Conservation (phyloP, 2,888 invertebrate genomes). For the Epistrophella euchroma region DNA sequence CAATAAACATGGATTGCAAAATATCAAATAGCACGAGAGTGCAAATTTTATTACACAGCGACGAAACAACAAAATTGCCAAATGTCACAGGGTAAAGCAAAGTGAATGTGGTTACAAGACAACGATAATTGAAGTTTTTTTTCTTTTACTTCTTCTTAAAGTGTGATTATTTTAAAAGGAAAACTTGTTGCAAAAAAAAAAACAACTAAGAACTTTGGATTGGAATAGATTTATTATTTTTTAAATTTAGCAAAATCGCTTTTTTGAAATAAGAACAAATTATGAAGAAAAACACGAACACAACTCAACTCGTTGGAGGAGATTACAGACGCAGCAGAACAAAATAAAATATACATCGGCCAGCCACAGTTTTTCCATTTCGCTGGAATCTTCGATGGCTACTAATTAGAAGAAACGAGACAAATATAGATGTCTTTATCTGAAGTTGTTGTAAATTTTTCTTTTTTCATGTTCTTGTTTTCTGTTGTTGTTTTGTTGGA, state of each 20-base stretch:
- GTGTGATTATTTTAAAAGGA: constrained; percentile 36
- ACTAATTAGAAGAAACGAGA: constrained; percentile 52
- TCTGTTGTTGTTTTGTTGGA: constrained; percentile 25
- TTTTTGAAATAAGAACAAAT: constrained; percentile 22
- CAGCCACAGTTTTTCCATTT: constrained; percentile 35
- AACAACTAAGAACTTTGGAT: constrained; percentile 23
- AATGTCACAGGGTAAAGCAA: constrained; percentile 46
- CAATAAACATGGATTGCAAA: constrained; percentile 33
- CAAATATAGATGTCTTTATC: constrained; percentile 13
- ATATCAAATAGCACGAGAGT: constrained; percentile 25
- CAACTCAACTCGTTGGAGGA: constrained; percentile 33
- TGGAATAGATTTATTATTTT: neutral
- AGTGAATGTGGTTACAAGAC: constrained; percentile 37
- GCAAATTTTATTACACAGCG: constrained; percentile 16
- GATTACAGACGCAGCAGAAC: constrained; percentile 39
- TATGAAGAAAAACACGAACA: constrained; percentile 49
- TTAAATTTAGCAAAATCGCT: constrained; percentile 20
- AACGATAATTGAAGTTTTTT: constrained; percentile 23
- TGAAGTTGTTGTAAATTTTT: constrained; percentile 37
- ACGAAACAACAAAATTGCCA: constrained; percentile 29
- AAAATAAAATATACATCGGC: neutral
- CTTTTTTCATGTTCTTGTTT: constrained; percentile 13
- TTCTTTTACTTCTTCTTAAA: constrained; percentile 22
- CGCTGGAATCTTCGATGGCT: constrained; percentile 54
- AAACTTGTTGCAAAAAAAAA: constrained; percentile 41